These are phyloP conservation scores for Mesochorus sp. DNA, from an alignment of 2,888 invertebrate species.

Conservation along the genomic window DNA sequence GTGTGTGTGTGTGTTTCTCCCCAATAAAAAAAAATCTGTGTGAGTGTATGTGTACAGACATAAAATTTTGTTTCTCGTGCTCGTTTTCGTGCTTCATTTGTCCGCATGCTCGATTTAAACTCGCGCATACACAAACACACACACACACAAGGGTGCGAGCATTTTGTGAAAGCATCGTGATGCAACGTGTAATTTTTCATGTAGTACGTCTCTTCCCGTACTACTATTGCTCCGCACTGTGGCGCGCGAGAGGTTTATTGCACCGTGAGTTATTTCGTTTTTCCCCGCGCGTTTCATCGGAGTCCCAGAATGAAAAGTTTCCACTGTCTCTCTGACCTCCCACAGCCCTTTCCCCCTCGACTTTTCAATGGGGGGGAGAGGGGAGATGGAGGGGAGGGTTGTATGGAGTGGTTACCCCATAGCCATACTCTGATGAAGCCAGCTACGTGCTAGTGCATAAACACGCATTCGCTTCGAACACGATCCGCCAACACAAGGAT, in stretches of 20 bases:
- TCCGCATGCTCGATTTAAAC: slow-evolving; percentile 12
- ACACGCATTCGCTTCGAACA: slow-evolving; percentile 43
- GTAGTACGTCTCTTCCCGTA: slow-evolving; percentile 20
- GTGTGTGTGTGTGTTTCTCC: background rate
- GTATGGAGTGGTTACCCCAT: background rate
- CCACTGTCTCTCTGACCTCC: slow-evolving; percentile 23
- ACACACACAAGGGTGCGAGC: too few relatives aligned
- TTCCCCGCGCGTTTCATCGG: slow-evolving; percentile 44
- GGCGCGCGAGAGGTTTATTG: slow-evolving; percentile 53
- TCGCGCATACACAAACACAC: too few relatives aligned
- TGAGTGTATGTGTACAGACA: background rate
- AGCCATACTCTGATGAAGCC: slow-evolving; percentile 37
- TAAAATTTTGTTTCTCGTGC: background rate
- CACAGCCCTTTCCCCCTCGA: background rate
- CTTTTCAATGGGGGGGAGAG: background rate
- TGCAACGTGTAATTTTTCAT: slow-evolving; percentile 52
- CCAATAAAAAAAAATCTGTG: background rate
- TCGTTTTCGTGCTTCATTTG: background rate
- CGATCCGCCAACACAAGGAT: background rate
- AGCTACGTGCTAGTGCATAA: slow-evolving; percentile 56
- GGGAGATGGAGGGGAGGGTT: too few relatives aligned
- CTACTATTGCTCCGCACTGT: background rate
- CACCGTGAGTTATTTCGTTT: slow-evolving; percentile 57
- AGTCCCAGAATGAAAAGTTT: slow-evolving; percentile 39
- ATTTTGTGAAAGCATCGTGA: slow-evolving; percentile 48